A percentile compares a stretch with the other conserved stretches of the same genome.
Evolutionary conservation across 2,113 vertebrate species (phyloP).

Genomic region (Girardinichthys multiradiatus): DNA sequence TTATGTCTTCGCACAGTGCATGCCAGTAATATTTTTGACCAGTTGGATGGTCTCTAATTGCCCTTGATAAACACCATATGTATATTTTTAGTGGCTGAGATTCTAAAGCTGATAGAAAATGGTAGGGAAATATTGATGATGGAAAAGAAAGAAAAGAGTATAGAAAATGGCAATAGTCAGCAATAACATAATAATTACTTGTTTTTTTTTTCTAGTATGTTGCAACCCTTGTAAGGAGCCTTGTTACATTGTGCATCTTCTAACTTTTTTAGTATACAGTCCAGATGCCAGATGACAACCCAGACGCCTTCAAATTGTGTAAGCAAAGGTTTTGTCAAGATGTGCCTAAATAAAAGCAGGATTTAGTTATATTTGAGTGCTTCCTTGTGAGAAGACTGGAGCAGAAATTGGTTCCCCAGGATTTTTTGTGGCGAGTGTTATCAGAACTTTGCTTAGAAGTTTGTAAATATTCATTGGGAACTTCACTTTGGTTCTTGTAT

Average conservation of each 20-base stretch:
- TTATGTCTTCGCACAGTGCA: background rate
- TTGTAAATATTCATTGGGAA: slow-evolving; percentile 2
- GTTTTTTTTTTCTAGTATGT: background rate
- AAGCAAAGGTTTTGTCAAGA: too few species aligned
- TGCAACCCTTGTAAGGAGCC: too few species aligned
- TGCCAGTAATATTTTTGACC: background rate
- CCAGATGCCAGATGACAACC: too few species aligned
- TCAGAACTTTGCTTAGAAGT: slow-evolving; percentile 34
- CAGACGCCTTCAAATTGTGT: too few species aligned
- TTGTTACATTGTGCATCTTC: background rate
- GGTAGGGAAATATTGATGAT: background rate
- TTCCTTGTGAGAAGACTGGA: slow-evolving; percentile 48
- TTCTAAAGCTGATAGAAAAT: background rate
- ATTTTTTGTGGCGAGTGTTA: slow-evolving; percentile 59
- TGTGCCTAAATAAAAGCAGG: too few species aligned
- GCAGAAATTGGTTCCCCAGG: slow-evolving; percentile 67
- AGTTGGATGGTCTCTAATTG: background rate
- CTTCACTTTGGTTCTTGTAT: slow-evolving; percentile 10
- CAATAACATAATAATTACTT: background rate
- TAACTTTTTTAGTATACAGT: background rate
- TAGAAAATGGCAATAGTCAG: background rate
- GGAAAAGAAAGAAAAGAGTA: background rate
- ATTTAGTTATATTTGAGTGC: slow-evolving; percentile 38
- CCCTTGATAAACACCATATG: background rate
- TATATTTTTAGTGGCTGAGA: background rate